phyloP scores from a whole-genome alignment of 2,113 vertebrate genomes.

The Nesospiza acunhae region DNA sequence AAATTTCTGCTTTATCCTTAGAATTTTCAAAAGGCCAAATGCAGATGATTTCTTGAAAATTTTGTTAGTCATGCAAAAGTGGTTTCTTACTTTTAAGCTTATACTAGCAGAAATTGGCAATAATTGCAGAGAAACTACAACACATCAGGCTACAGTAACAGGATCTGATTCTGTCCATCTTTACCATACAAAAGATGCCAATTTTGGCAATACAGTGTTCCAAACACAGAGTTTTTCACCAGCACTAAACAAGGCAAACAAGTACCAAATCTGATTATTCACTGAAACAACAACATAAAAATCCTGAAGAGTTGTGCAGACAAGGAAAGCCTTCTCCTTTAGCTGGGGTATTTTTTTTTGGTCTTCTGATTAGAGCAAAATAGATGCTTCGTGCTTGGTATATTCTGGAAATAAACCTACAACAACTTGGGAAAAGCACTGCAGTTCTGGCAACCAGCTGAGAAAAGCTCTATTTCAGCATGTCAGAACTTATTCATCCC shows the following conservation, averaged over 20 bases:
- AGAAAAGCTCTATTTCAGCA: neutral
- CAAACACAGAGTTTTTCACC: neutral
- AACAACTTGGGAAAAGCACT: neutral
- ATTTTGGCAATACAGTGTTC: neutral
- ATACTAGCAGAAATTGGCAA: rapidly evolving
- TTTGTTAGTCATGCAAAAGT: neutral
- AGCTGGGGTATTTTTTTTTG: rapidly evolving
- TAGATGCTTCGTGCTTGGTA: neutral
- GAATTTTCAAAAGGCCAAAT: neutral
- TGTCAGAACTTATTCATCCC: neutral
- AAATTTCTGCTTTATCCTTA: neutral
- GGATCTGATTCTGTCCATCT: rapidly evolving
- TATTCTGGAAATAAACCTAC: neutral
- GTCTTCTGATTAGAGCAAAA: neutral
- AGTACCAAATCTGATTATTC: neutral
- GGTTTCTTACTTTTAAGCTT: neutral
- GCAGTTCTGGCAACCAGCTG: neutral
- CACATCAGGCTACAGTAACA: neutral
- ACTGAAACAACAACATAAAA: neutral
- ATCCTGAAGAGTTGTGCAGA: neutral
- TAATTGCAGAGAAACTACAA: neutral
- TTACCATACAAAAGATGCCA: rapidly evolving
- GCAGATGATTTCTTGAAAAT: neutral
- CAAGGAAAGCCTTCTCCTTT: neutral
- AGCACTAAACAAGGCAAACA: neutral